These are phyloP conservation scores for Automeris io DNA, from an alignment of 2,888 invertebrate genomes.

Conservation along the genomic window DNA sequence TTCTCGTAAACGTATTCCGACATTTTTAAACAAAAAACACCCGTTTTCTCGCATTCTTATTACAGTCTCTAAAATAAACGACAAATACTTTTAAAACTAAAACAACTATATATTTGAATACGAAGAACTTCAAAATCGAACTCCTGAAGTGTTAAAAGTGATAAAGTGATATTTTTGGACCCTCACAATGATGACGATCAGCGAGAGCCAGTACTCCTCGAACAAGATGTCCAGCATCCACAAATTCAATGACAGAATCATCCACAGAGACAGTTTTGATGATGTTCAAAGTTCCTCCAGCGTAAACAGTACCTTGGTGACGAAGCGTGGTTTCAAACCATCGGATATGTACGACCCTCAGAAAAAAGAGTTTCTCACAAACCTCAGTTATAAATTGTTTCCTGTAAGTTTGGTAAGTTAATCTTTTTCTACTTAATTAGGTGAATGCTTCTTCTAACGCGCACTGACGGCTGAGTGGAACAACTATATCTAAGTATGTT, in stretches of 20 bases:
- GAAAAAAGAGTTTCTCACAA: conserved; percentile 87
- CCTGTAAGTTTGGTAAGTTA: conserved; percentile 88
- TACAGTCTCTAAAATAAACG: no score
- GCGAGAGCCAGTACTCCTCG: conserved; percentile 71
- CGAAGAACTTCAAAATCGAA: no score
- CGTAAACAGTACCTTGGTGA: conserved; percentile 79
- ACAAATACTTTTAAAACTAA: no score
- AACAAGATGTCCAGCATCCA: conserved; percentile 71
- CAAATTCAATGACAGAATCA: conserved; percentile 66
- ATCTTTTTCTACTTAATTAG: conserved; percentile 27
- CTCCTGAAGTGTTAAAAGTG: no score
- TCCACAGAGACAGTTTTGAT: conserved; percentile 66
- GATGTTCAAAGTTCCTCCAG: conserved; percentile 69
- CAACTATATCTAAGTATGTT: background rate
- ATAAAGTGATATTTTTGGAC: conserved; percentile 16
- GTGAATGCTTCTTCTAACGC: conserved; percentile 47
- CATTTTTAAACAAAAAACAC: no score
- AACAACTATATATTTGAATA: no score
- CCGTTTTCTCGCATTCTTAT: no score
- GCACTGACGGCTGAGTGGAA: conserved; percentile 26
- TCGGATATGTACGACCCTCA: conserved; percentile 89
- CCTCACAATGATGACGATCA: conserved; percentile 70
- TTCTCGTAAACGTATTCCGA: no score
- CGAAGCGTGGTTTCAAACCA: conserved; percentile 88
- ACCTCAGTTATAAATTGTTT: conserved; percentile 88